A percentile compares a stretch with the other conserved stretches of the same genome.
These are phyloP conservation scores for Ctenochaetus hawaiiensis DNA, from an alignment of 2,797 vertebrate genomes.

Conservation along the genomic window DNA sequence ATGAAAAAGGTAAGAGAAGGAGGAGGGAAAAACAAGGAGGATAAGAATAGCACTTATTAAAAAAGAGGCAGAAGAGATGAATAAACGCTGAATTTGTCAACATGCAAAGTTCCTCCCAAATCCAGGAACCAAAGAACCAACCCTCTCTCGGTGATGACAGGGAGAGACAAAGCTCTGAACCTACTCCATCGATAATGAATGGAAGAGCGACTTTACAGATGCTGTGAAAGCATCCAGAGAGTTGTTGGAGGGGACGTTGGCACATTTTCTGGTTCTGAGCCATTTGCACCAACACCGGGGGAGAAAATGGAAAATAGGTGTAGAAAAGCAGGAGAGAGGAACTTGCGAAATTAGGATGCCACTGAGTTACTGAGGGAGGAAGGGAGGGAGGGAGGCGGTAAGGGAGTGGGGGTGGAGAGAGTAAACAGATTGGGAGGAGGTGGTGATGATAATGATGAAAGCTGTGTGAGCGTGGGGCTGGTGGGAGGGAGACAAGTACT, in stretches of 20 bases:
- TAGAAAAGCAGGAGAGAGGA: slow-evolving; percentile 38
- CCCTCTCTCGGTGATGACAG: slow-evolving; percentile 16
- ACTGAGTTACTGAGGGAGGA: slow-evolving; percentile 36
- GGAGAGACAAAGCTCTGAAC: slow-evolving; percentile 15
- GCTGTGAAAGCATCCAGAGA: neutral
- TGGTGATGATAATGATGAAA: slow-evolving; percentile 78
- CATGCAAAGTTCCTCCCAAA: slow-evolving; percentile 5
- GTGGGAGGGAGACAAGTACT: slow-evolving; percentile 56
- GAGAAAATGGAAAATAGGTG: slow-evolving; percentile 47
- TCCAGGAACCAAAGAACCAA: slow-evolving; percentile 20
- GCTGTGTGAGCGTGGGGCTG: slow-evolving; percentile 58
- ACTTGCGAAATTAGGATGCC: slow-evolving; percentile 62
- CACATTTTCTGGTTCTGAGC: slow-evolving; percentile 34
- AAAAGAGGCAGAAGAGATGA: slow-evolving; percentile 28
- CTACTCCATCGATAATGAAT: slow-evolving; percentile 23
- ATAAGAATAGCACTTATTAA: slow-evolving; percentile 25
- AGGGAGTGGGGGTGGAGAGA: slow-evolving; percentile 57
- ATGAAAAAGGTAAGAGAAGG: slow-evolving; percentile 40
- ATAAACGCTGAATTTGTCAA: slow-evolving; percentile 28
- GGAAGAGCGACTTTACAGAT: neutral
- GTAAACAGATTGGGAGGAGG: slow-evolving; percentile 77
- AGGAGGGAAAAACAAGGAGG: slow-evolving; percentile 7
- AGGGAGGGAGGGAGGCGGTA: slow-evolving; percentile 43
- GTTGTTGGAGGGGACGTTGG: slow-evolving; percentile 7
- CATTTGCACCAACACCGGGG: slow-evolving; percentile 44